Conservation (phyloP, 2,888 invertebrate species). For the Salpingus planirostris region DNA sequence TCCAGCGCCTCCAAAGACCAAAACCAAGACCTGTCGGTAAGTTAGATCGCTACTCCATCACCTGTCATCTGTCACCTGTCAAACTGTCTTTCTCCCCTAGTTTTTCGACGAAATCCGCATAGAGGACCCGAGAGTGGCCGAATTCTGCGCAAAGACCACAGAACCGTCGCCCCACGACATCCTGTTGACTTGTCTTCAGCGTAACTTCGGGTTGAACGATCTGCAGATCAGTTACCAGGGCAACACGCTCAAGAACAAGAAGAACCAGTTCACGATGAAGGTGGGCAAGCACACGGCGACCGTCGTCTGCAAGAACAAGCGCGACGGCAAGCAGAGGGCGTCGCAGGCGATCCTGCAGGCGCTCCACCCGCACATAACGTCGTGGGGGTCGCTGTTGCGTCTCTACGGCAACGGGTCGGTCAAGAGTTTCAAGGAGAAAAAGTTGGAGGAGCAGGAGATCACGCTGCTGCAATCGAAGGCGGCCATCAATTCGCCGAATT, state of each 20-base stretch:
- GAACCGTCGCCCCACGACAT: conserved; percentile 94
- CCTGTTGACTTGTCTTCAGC: conserved; percentile 79
- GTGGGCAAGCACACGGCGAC: conserved; percentile 88
- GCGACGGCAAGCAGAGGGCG: conserved; percentile 92
- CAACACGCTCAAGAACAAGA: conserved; percentile 80
- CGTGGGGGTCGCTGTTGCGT: conserved; percentile 89
- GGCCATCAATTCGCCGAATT: conserved; percentile 82
- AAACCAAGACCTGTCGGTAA: conserved; percentile 46
- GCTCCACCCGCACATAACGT: conserved; percentile 88
- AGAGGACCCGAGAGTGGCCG: conserved; percentile 87
- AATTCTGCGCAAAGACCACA: conserved; percentile 92
- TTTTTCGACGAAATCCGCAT: conserved; percentile 91
- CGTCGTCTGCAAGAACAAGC: conserved; percentile 91
- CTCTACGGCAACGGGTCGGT: conserved; percentile 88
- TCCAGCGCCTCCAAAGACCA: conserved; percentile 40
- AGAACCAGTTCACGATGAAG: conserved; percentile 88
- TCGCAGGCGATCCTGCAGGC: conserved; percentile 89
- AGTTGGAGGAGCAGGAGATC: conserved; percentile 85
- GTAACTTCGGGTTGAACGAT: conserved; percentile 88
- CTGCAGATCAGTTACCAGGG: conserved; percentile 74
- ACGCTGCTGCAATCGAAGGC: conserved; percentile 84
- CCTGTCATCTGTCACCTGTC: no score
- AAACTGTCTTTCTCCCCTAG: conserved; percentile 32
- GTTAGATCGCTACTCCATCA: conserved; percentile 7
- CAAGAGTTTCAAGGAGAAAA: conserved; percentile 86